Evolutionary conservation across 1,140 invertebrate genomes (phyloP).

Genomic region (Leptinotarsa defecta): DNA sequence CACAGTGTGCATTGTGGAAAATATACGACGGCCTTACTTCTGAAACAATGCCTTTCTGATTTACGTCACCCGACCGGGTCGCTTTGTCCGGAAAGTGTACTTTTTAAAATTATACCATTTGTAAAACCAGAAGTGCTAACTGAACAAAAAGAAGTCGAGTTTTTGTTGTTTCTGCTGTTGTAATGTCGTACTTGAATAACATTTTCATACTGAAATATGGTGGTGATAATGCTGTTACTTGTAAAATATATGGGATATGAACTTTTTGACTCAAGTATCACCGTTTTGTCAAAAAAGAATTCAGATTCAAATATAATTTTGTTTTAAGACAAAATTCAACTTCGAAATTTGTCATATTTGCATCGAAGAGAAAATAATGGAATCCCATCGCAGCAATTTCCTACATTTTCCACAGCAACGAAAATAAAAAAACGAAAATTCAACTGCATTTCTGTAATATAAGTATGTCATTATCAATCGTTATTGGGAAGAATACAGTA

Average conservation of each 20-base stretch:
- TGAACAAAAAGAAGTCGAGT: constrained; percentile 26
- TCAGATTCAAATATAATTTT: too few relatives aligned
- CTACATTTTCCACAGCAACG: too few relatives aligned
- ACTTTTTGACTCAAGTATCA: not conserved
- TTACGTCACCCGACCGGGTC: constrained; percentile 20
- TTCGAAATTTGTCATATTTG: too few relatives aligned
- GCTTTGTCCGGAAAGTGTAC: constrained; percentile 27
- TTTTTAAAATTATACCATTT: constrained; percentile 31
- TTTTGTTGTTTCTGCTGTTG: constrained; percentile 20
- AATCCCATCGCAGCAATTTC: too few relatives aligned
- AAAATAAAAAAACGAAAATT: too few relatives aligned
- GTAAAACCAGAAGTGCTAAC: constrained; percentile 26
- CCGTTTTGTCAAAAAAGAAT: not conserved
- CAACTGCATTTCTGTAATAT: too few relatives aligned
- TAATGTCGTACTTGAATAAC: constrained; percentile 18
- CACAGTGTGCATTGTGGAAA: constrained; percentile 10
- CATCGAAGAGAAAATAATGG: too few relatives aligned
- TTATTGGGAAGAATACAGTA: too few relatives aligned
- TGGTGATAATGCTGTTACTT: constrained; percentile 6
- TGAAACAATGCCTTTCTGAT: constrained; percentile 29
- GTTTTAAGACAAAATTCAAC: too few relatives aligned
- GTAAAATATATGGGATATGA: not conserved
- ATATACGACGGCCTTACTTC: constrained; percentile 23
- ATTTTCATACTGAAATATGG: constrained; percentile 18
- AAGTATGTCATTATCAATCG: too few relatives aligned